Conservation (phyloP, 2,113 vertebrate species). For the Alosa alosa region DNA sequence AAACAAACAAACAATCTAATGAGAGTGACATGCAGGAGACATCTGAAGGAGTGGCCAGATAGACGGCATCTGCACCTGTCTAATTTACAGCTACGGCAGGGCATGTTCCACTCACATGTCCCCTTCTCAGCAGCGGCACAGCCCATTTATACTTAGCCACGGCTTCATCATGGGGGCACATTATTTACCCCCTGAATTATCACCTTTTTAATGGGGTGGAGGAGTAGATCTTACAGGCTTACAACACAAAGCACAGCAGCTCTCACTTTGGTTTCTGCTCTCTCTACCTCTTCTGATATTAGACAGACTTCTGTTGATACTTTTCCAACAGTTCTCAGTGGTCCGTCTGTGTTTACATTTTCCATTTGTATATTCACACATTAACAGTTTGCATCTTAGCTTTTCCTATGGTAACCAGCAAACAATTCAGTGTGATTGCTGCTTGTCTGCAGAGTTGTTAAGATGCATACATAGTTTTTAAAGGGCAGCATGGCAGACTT, state of each 20-base stretch:
- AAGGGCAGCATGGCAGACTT: background rate
- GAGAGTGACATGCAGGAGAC: background rate
- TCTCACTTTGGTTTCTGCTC: background rate
- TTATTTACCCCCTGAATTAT: background rate
- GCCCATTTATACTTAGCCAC: background rate
- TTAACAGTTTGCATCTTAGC: background rate
- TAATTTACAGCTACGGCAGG: background rate
- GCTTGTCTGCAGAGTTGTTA: background rate
- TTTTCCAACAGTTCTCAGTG: background rate
- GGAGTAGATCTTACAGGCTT: background rate
- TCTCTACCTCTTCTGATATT: background rate
- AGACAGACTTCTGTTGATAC: background rate
- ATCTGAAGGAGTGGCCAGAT: background rate
- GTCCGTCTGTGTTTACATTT: background rate
- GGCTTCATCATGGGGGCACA: background rate
- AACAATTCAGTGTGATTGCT: background rate
- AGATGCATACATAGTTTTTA: background rate
- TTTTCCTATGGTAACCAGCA: background rate
- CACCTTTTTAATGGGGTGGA: background rate
- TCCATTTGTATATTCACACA: background rate
- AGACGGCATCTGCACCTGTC: background rate
- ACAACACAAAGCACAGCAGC: background rate
- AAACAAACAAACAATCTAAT: background rate
- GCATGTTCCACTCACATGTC: background rate
- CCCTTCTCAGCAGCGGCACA: background rate